Evolutionary conservation across 2,888 invertebrate genomes (phyloP).

Genomic region (Nomada fucata): DNA sequence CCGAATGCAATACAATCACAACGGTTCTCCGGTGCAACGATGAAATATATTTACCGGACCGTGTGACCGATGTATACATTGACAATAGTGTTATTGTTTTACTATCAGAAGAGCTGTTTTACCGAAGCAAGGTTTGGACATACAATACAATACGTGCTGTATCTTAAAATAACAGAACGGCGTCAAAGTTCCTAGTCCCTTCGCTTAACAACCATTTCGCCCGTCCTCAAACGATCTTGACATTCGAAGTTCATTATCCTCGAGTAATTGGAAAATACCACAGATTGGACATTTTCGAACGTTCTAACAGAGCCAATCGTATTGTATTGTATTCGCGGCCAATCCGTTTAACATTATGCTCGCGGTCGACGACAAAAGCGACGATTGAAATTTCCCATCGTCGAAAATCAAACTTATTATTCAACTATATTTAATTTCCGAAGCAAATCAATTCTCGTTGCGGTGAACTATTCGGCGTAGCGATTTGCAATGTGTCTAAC

Average conservation of each 20-base stretch:
- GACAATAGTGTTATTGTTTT: not conserved
- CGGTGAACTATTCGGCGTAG: too few relatives aligned
- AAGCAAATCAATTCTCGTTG: too few relatives aligned
- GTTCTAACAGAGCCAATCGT: too few relatives aligned
- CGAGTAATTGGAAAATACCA: not conserved
- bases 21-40: constrained; percentile 13
- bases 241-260: too few relatives aligned
- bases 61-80: not conserved
- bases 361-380: too few relatives aligned
- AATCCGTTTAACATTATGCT: too few relatives aligned
- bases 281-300: not conserved
- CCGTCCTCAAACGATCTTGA: too few relatives aligned
- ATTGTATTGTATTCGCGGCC: too few relatives aligned
- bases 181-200: not conserved
- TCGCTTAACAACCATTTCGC: not conserved
- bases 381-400: too few relatives aligned
- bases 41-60: constrained; percentile 39
- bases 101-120: constrained; percentile 1
- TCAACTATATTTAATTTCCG: too few relatives aligned
- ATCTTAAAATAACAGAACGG: not conserved
- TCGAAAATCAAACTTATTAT: too few relatives aligned
- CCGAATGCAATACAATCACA: constrained; percentile 28
- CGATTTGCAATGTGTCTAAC: not conserved
- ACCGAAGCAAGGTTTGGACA: not conserved
- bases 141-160: not conserved